Evolutionary conservation across 2,113 vertebrate species (phyloP).

Genomic region (Malaclemys terrapin): DNA sequence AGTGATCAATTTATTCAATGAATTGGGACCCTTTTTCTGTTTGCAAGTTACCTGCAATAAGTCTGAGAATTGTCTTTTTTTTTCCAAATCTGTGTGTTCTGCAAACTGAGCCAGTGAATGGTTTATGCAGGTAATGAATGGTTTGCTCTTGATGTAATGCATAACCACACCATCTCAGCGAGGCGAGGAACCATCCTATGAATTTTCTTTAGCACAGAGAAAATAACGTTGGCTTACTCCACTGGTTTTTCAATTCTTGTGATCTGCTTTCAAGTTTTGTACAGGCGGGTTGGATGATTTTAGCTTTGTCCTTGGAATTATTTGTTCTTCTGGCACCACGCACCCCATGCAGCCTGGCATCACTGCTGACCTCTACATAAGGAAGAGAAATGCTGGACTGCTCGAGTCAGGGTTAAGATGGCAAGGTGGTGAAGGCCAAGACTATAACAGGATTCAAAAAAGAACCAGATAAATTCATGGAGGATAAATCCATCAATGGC

Average conservation of each 20-base stretch:
- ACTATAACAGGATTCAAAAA: too few relatives aligned
- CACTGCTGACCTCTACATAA: not conserved
- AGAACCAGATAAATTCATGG: too few relatives aligned
- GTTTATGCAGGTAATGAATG: not conserved
- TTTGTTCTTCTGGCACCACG: not conserved
- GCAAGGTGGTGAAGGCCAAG: not conserved
- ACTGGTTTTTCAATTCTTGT: slow-evolving; percentile 27
- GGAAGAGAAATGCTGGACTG: fast-evolving
- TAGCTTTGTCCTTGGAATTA: not conserved
- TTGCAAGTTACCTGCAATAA: not conserved
- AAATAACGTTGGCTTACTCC: not conserved
- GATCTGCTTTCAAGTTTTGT: slow-evolving; percentile 6
- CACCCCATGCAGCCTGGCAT: fast-evolving
- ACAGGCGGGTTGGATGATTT: not conserved
- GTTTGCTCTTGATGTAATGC: not conserved
- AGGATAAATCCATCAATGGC: too few relatives aligned
- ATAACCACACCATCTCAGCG: slow-evolving; percentile 3
- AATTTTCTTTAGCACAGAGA: slow-evolving; percentile 62
- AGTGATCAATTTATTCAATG: not conserved
- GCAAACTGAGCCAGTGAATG: not conserved
- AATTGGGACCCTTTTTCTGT: not conserved
- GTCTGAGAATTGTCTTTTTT: not conserved
- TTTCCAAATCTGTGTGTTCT: slow-evolving; percentile 9
- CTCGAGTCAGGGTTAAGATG: not conserved
- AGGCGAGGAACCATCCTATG: slow-evolving; percentile 33